Evolutionary conservation across 2,113 vertebrate genomes (phyloP).

Genomic region (Dromaius novaehollandiae): DNA sequence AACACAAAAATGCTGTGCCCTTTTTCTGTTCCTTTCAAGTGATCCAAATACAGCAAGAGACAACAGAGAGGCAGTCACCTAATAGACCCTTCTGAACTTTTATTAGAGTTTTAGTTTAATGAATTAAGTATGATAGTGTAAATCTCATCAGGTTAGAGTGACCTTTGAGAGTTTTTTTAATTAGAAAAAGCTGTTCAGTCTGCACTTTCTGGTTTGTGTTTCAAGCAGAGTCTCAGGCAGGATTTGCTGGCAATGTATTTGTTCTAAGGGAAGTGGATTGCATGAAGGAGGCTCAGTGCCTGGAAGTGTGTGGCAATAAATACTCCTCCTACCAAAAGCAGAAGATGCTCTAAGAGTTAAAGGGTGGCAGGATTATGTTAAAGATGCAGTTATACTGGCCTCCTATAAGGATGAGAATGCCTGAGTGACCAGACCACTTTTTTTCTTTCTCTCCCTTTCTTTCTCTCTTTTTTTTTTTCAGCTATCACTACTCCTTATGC

Average conservation of each 20-base stretch:
- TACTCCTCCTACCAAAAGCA: neutral
- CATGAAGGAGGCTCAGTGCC: neutral
- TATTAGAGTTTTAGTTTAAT: neutral
- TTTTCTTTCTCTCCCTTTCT: neutral
- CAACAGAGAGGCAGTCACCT: neutral
- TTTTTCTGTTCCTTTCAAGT: conserved; percentile 2
- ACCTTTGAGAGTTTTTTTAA: neutral
- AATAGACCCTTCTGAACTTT: neutral
- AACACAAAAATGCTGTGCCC: neutral
- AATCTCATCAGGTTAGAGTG: neutral
- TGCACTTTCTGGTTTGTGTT: neutral
- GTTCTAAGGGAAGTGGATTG: neutral
- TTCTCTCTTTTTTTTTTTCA: neutral
- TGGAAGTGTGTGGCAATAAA: neutral
- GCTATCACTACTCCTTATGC: neutral
- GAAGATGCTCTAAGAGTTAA: neutral
- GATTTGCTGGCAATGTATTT: neutral
- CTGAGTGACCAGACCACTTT: neutral
- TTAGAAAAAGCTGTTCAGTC: neutral
- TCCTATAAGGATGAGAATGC: neutral
- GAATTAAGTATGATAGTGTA: neutral
- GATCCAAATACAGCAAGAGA: neutral
- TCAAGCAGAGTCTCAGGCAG: neutral
- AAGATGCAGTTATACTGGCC: neutral
- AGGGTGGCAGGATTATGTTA: neutral